Evolutionary conservation across 1,140 invertebrate genomes (phyloP), one percentile per base, ranked within the genome.

Genomic region (Rhynchophorus ferrugineus): DNA sequence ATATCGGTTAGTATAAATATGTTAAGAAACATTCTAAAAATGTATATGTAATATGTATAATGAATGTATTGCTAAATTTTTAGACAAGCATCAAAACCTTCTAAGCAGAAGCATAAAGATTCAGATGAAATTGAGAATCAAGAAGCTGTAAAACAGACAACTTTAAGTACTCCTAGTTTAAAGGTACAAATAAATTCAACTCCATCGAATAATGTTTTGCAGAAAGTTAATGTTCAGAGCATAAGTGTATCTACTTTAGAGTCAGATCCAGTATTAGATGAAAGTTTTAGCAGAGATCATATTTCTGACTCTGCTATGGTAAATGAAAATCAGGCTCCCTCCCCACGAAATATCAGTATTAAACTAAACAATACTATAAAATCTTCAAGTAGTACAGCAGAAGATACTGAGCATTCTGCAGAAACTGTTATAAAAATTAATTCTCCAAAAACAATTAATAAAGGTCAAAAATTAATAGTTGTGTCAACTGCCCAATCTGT

Each of bases 11-110:
- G 53, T 24, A 41, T 41, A n/a, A 62, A 63, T 6, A 68, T 67
- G 57, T 57, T 66, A 34, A 65, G 62, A 48, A 64, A 59, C 56
- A 69, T 67, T 38, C 67, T 68, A 58, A 67, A 70, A 58, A 58
- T 69, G 16, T 69, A 69, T 54, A 64, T 65, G 63, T 61, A 55
- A 51, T 11, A 5, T 29, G 24, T 29, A 29, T 29, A 29, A 20
- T 44, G 17, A 24, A 11, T 20, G 8, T 24, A n/a, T 17, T 44
- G 9, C 19, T 44, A 6, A 20, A 19, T 22, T 42, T 42, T 54
- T 20, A 54, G 44, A 6, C 52, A 54, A 47, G 22, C 39, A 38
- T 47, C 44, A 41, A 47, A 41, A 22, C 20, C 22, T 6, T 16
- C 20, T 3, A 54, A 47, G 9, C 14, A 48, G 14, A 46, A 45